Percentiles rank a stretch among this genome's conserved stretches.
These are phyloP conservation scores for Epirrhoe tristata DNA, from an alignment of 2,888 invertebrate genomes.

Conservation along the genomic window DNA sequence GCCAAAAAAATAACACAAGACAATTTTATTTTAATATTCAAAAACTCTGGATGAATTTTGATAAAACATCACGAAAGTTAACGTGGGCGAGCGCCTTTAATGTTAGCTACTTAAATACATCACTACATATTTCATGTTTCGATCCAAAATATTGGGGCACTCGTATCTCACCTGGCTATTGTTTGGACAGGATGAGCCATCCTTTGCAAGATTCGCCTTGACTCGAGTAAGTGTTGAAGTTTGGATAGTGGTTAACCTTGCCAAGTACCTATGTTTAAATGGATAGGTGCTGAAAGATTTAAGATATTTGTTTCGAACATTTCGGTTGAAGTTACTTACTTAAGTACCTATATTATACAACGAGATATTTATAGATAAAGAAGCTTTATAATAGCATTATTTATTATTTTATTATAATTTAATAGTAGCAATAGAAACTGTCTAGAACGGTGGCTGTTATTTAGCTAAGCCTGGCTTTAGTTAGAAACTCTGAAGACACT, in stretches of 20 bases:
- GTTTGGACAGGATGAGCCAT: constrained; percentile 1
- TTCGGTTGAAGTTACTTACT: too few relatives aligned
- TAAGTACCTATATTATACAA: too few relatives aligned
- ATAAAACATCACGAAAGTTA: too few relatives aligned
- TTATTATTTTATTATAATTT: too few relatives aligned
- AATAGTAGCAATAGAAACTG: not conserved
- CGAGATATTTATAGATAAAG: too few relatives aligned
- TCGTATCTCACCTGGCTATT: not conserved
- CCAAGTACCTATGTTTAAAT: not conserved
- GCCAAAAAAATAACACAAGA: too few relatives aligned
- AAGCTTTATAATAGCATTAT: too few relatives aligned
- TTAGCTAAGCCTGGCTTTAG: not conserved
- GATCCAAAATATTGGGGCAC: not conserved
- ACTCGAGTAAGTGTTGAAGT: not conserved
- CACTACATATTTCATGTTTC: not conserved
- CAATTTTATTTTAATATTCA: too few relatives aligned
- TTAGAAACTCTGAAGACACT: constrained; percentile 6
- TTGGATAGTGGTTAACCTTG: not conserved
- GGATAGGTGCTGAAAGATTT: not conserved
- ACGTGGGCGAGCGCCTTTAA: not conserved
- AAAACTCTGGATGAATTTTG: too few relatives aligned
- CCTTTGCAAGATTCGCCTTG: not conserved
- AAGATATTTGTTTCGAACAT: too few relatives aligned
- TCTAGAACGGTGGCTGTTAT: not conserved
- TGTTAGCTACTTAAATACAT: not conserved